A percentile compares a stretch with the other conserved stretches of the same genome.
Conservation (phyloP, 2,113 vertebrate species). For the Silurus asotus region DNA sequence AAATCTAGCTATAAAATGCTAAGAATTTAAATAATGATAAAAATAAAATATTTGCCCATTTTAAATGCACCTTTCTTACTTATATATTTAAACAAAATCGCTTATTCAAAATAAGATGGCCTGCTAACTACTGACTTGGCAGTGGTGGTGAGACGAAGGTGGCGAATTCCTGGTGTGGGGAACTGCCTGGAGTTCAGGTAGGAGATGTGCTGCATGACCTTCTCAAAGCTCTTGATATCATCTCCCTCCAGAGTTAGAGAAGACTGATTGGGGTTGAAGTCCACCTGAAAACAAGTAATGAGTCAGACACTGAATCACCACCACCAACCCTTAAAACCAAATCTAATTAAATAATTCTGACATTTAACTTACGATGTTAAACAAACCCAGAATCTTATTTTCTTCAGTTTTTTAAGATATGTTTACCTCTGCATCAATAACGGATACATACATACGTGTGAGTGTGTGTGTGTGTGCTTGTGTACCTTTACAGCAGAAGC, state of each 20-base stretch:
- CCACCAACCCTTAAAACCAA: neutral
- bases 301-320: constrained; percentile 18
- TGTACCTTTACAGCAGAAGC: constrained; percentile 84
- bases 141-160: constrained; percentile 81
- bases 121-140: constrained; percentile 76
- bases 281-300: constrained; percentile 73
- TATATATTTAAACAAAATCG: constrained; percentile 3
- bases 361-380: neutral
- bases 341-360: neutral
- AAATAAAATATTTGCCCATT: neutral
- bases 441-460: no score
- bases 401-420: neutral
- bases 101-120: constrained; percentile 3
- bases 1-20: neutral
- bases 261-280: constrained; percentile 85
- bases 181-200: constrained; percentile 96
- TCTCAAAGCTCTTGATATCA: constrained; percentile 84
- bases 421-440: neutral
- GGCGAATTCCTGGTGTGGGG: constrained; percentile 91
- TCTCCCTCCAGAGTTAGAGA: constrained; percentile 85
- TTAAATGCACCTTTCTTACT: neutral
- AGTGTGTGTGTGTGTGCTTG: no score
- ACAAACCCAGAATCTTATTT: neutral
- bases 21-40: neutral
- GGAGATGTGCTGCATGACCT: constrained; percentile 90